phyloP scores from a whole-genome alignment of 2,113 vertebrate genomes.

The Anarhynchus alexandrinus region DNA sequence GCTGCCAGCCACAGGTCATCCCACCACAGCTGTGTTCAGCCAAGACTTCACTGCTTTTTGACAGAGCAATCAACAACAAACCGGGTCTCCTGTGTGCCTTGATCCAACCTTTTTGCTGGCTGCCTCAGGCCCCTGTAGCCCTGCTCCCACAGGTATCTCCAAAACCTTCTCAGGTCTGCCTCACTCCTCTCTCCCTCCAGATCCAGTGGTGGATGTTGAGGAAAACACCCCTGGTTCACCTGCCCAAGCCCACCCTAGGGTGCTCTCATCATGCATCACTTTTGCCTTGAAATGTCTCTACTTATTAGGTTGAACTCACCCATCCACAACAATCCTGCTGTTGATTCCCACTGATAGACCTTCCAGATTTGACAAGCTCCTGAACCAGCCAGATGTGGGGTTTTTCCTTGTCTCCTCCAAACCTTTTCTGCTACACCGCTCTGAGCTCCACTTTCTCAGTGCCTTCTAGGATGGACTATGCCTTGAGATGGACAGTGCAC shows the following conservation, averaged over 20 bases:
- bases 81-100: no score
- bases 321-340: background rate
- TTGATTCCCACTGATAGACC: background rate
- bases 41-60: no score
- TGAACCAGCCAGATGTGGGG: background rate
- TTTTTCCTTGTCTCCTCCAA: background rate
- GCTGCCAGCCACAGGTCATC: no score
- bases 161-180: background rate
- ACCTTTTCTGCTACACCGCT: background rate
- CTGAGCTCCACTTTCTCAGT: background rate
- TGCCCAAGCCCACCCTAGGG: background rate
- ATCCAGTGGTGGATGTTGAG: background rate
- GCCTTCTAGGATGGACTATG: background rate
- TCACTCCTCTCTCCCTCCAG: background rate
- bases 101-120: background rate
- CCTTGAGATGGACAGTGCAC: rapidly evolving
- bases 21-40: no score
- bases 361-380: background rate
- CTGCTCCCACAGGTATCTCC: background rate
- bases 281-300: background rate
- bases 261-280: background rate
- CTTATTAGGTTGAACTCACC: background rate
- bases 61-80: no score
- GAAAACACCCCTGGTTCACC: background rate
- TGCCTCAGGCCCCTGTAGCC: background rate